These are phyloP conservation scores for Epinephelus awoara DNA, from an alignment of 2,797 vertebrate species.

Conservation along the genomic window DNA sequence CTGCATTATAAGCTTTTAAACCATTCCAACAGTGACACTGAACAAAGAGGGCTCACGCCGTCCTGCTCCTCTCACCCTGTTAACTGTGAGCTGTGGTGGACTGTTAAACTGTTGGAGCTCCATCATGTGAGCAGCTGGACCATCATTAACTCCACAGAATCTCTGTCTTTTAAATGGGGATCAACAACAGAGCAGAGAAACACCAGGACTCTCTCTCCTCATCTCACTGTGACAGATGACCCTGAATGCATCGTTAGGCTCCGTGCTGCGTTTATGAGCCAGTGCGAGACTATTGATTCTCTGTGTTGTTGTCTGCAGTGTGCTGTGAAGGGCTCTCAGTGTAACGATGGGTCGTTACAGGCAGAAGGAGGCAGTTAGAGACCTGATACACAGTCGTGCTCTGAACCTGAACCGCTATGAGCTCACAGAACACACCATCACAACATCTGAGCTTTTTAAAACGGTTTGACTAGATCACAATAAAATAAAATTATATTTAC, in stretches of 20 bases:
- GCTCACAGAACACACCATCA: background rate
- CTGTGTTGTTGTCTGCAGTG: slow-evolving; percentile 26
- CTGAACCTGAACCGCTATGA: background rate
- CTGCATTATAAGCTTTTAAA: background rate
- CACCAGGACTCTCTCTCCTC: background rate
- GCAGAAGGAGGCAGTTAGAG: background rate
- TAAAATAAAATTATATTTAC: too few species aligned
- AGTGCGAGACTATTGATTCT: slow-evolving; percentile 24
- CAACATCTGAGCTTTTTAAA: background rate
- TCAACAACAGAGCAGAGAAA: background rate
- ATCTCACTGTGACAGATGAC: slow-evolving; percentile 32
- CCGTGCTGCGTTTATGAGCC: slow-evolving; percentile 20
- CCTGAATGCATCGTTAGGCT: slow-evolving; percentile 56
- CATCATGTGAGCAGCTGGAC: slow-evolving; percentile 32
- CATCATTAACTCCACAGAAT: slow-evolving; percentile 28
- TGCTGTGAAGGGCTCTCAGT: background rate
- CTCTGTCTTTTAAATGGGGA: slow-evolving; percentile 1
- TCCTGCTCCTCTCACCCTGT: background rate
- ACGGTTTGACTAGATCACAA: too few species aligned
- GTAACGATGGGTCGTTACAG: background rate
- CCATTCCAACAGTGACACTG: background rate
- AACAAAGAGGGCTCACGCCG: background rate
- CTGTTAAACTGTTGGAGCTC: slow-evolving; percentile 12
- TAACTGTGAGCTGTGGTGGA: background rate
- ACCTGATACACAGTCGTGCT: background rate